phyloP scores from a whole-genome alignment of 1,140 invertebrate species.

The Cataglyphis hispanica region DNA sequence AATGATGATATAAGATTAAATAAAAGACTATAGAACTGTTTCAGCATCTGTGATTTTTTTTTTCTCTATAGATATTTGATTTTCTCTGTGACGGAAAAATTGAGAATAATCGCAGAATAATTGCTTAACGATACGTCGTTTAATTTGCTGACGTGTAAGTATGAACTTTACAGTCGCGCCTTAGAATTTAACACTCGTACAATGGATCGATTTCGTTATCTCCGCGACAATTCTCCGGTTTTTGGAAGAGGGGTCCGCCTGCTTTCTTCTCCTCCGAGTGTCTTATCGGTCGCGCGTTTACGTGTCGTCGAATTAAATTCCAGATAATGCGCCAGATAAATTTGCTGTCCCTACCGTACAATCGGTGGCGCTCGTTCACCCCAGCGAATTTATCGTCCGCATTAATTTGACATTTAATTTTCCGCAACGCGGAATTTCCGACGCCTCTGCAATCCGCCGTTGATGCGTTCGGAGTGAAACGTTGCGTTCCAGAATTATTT shows the following conservation, averaged over 20 bases:
- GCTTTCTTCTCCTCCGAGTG: neutral
- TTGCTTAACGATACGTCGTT: slow-evolving; percentile 13
- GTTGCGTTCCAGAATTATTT: slow-evolving; percentile 68
- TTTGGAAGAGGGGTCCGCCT: neutral
- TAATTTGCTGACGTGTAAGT: slow-evolving; percentile 38
- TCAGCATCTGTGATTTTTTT: neutral
- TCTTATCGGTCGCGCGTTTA: slow-evolving; percentile 62
- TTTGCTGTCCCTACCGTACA: slow-evolving; percentile 50
- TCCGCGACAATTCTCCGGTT: slow-evolving; percentile 4
- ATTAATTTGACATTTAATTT: slow-evolving; percentile 76
- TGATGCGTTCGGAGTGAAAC: slow-evolving; percentile 39
- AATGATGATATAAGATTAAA: slow-evolving; percentile 10
- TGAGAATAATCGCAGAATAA: slow-evolving; percentile 35
- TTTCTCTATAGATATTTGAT: neutral
- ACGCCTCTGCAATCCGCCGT: slow-evolving; percentile 51
- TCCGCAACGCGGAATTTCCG: slow-evolving; percentile 61
- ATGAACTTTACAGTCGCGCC: neutral
- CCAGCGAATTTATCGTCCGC: slow-evolving; percentile 68
- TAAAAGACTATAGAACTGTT: slow-evolving; percentile 2
- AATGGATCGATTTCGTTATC: slow-evolving; percentile 59
- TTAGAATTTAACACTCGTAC: slow-evolving; percentile 24
- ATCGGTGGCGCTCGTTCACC: slow-evolving; percentile 48
- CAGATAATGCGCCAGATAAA: slow-evolving; percentile 63
- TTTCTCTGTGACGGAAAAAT: neutral
- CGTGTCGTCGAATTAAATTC: slow-evolving; percentile 70